phyloP scores from a whole-genome alignment of 1,140 invertebrate genomes.

The Nasonia giraulti region DNA sequence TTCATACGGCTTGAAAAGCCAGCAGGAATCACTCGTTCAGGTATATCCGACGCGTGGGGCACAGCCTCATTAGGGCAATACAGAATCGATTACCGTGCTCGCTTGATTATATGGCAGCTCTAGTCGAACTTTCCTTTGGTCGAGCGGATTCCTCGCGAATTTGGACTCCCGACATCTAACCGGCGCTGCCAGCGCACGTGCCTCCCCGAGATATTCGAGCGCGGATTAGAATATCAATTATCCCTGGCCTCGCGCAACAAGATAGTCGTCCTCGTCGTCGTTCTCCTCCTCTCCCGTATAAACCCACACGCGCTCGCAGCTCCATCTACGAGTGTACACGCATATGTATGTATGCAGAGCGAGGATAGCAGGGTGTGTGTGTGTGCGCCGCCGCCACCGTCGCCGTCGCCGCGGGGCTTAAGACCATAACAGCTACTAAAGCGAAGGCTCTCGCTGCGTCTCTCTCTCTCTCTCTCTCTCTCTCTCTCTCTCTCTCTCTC shows the following conservation, averaged over 20 bases:
- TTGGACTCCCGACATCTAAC: conserved; percentile 32
- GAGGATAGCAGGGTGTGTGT: neutral
- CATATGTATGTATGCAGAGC: neutral
- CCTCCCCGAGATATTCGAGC: conserved; percentile 32
- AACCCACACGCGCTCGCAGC: no score
- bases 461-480: conserved; percentile 9
- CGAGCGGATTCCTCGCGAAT: conserved; percentile 4
- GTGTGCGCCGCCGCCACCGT: conserved; percentile 47
- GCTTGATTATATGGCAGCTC: neutral
- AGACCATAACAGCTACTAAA: conserved; percentile 75
- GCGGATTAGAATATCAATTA: conserved; percentile 71
- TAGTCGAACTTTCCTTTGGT: neutral
- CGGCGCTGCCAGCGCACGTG: neutral
- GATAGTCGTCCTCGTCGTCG: neutral
- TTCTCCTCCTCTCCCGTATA: neutral
- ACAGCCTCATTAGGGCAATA: conserved; percentile 45
- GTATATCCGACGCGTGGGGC: no score
- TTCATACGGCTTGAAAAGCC: no score
- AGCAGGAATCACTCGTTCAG: no score
- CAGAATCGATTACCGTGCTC: conserved; percentile 37
- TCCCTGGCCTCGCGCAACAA: conserved; percentile 53
- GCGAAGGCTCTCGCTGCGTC: conserved; percentile 56
- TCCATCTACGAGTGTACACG: neutral
- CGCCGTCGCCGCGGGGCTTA: conserved; percentile 55
- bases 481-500: conserved; percentile 9